Evolutionary conservation across 2,888 invertebrate species (phyloP), one percentile per base, ranked within the genome.

Genomic region (Agriotes lineatus): DNA sequence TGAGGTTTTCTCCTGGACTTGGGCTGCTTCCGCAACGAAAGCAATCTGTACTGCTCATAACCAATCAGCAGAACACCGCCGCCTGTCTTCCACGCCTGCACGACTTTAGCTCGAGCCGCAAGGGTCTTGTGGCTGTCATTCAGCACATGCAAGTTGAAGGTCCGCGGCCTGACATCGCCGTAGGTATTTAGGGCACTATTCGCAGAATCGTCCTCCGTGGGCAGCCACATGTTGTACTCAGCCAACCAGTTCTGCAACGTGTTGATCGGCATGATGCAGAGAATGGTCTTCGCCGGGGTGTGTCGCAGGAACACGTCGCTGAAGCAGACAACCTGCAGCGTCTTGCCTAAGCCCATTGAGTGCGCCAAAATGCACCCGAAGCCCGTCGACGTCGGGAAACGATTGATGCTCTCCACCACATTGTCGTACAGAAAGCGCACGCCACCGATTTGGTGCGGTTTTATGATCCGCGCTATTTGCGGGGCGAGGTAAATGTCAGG

Each of bases 341-440:
- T 99, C 86, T 99, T 99, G n/a, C 99, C 99, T 22, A 99, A 88
- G 1, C 99, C 99, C 99, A 99, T 99, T 45, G 97, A 97, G 86
- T 99, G 99, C 0, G 99, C 99, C 59, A 99, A 86, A 77, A 99
- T 98, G 83, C 99, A 99, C 10, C 99, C 99, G 83, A 99, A 97
- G 9, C 99, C 98, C 1, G 91, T 89, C 0, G 94, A 94, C 12
- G 90, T 93, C 62, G 94, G 93, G 83, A 93, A 99, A 74, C 96
- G 88, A 70, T 92, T 92, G 45, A 94, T 89, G 16, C 96, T 97
- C 85, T 99, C 99, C 75, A 99, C 94, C 19, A 99, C 93, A 83
- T 99, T 99, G 84, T 99, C 98, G 82, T 95, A 99, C 60, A 99
- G 85, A 83, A 99, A 99, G 65, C 98, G 88, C 2, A 84, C 82